These are phyloP conservation scores for Marmota flaviventris DNA, from an alignment of 2,113 vertebrate genomes.

Conservation along the genomic window DNA sequence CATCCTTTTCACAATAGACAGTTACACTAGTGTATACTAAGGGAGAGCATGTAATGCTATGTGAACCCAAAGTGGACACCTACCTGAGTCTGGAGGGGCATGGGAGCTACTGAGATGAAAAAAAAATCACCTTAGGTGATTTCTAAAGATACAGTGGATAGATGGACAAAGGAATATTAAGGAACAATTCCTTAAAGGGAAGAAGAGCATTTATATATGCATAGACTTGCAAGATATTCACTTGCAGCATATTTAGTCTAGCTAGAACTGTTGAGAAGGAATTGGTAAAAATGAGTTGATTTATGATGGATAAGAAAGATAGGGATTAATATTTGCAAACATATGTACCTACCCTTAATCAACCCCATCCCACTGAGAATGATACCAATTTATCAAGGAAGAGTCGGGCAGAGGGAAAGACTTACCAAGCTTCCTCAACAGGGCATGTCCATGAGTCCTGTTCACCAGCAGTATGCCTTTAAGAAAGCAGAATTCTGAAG, in stretches of 20 bases:
- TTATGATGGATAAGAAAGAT: not conserved
- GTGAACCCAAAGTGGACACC: not conserved
- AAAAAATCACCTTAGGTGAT: not conserved
- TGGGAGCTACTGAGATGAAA: no score
- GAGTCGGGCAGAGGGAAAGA: not conserved
- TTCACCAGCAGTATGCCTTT: not conserved
- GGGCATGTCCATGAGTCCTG: not conserved
- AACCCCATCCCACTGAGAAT: not conserved
- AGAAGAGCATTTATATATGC: slow-evolving; percentile 36
- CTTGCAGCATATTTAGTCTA: slow-evolving; percentile 26
- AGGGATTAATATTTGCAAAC: slow-evolving; percentile 34
- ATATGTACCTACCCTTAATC: not conserved
- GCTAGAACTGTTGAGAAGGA: slow-evolving; percentile 6
- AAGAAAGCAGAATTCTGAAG: not conserved
- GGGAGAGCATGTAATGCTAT: not conserved
- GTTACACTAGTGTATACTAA: not conserved
- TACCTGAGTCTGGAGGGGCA: no score
- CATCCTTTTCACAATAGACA: not conserved
- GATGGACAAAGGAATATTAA: not conserved
- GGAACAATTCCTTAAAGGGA: not conserved
- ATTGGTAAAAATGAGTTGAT: not conserved
- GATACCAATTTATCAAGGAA: not conserved
- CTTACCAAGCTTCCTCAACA: not conserved
- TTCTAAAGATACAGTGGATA: slow-evolving; percentile 9
- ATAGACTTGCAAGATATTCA: slow-evolving; percentile 23